Evolutionary conservation across 2,888 invertebrate species (phyloP).

Genomic region (Barypeithes pellucidus): DNA sequence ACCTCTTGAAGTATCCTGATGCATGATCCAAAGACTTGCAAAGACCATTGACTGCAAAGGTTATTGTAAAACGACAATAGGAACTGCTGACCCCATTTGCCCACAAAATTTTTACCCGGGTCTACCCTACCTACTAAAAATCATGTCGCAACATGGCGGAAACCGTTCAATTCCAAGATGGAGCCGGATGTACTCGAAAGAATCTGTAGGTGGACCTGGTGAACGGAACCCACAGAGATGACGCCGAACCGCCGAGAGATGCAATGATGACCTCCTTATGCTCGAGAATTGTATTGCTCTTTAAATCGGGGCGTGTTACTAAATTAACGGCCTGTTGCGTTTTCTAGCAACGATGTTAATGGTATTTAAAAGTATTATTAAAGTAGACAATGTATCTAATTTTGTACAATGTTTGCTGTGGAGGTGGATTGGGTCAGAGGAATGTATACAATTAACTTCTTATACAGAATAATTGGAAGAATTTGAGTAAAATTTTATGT

Average conservation of each 20-base stretch:
- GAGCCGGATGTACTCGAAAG: slow-evolving; percentile 48
- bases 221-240: slow-evolving; percentile 53
- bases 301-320: slow-evolving; percentile 48
- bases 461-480: too few relatives aligned
- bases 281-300: slow-evolving; percentile 38
- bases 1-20: too few relatives aligned
- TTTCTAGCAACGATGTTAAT: slow-evolving; percentile 34
- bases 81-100: too few relatives aligned
- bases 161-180: slow-evolving; percentile 45
- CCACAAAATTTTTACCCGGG: too few relatives aligned
- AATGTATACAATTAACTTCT: not conserved
- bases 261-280: slow-evolving; percentile 49
- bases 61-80: too few relatives aligned
- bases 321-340: slow-evolving; percentile 48
- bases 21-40: too few relatives aligned
- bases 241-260: slow-evolving; percentile 40
- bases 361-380: slow-evolving; percentile 29
- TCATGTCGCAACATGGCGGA: slow-evolving; percentile 47
- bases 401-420: not conserved
- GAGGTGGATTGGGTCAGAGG: not conserved
- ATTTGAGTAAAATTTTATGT: too few relatives aligned
- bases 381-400: slow-evolving; percentile 2
- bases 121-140: slow-evolving; percentile 24
- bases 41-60: too few relatives aligned
- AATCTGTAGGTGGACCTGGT: slow-evolving; percentile 52